Evolutionary conservation across 2,113 vertebrate species (phyloP).

Genomic region (Leptosomus discolor): DNA sequence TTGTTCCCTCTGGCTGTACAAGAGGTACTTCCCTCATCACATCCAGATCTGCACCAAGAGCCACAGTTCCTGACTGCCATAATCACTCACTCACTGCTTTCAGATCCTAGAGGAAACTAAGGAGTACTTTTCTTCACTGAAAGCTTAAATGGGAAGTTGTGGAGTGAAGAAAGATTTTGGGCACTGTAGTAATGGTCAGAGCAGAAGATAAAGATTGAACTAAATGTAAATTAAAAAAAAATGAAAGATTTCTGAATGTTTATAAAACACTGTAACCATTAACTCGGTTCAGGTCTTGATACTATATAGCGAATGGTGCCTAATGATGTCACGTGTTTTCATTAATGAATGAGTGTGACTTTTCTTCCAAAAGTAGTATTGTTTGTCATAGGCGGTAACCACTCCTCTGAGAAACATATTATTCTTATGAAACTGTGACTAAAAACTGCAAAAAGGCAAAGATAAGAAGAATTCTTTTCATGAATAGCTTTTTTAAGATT

Average conservation of each 20-base stretch:
- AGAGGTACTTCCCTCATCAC: background rate
- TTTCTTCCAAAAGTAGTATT: background rate
- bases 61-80: background rate
- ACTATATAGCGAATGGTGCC: background rate
- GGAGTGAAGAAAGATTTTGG: background rate
- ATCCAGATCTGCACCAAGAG: background rate
- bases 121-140: background rate
- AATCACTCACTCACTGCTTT: background rate
- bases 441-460: background rate
- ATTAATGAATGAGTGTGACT: background rate
- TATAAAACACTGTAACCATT: background rate
- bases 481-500: background rate
- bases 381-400: background rate
- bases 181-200: background rate
- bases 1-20: background rate
- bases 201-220: background rate
- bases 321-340: background rate
- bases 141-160: background rate
- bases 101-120: background rate
- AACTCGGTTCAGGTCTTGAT: background rate
- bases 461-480: background rate
- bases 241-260: background rate
- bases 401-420: background rate
- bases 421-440: background rate
- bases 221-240: background rate